These are phyloP conservation scores for Cyrtodaria siliqua DNA, from an alignment of 2,888 invertebrate species.

Conservation along the genomic window DNA sequence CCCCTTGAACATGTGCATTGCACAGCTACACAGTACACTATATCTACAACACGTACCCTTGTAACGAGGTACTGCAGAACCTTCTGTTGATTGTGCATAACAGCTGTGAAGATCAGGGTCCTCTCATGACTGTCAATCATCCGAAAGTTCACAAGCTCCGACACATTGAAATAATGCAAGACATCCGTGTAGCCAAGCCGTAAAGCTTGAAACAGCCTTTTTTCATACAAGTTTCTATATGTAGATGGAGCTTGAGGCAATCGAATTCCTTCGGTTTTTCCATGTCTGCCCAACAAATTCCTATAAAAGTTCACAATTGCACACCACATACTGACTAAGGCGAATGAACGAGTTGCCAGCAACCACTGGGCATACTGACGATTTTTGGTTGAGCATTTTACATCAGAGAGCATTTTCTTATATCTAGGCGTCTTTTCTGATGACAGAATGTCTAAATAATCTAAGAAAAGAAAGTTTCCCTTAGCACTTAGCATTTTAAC, in stretches of 20 bases:
- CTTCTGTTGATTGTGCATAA: conserved; percentile 82
- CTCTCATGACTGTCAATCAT: conserved; percentile 78
- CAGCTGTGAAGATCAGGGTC: conserved; percentile 81
- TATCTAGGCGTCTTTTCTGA: conserved; percentile 80
- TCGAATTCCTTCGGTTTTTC: conserved; percentile 24
- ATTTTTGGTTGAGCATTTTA: conserved; percentile 82
- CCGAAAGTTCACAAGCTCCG: conserved; percentile 73
- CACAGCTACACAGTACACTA: too few species aligned
- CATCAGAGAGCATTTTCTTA: conserved; percentile 82
- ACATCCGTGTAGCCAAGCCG: conserved; percentile 82
- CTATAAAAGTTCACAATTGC: conserved; percentile 84
- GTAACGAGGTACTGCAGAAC: conserved; percentile 80
- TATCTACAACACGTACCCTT: conserved; percentile 71
- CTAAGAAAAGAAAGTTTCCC: conserved; percentile 81
- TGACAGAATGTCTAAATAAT: conserved; percentile 82
- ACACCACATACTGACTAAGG: conserved; percentile 83
- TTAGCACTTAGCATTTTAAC: conserved; percentile 77
- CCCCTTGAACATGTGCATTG: too few species aligned
- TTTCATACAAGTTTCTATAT: conserved; percentile 64
- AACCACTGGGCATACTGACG: conserved; percentile 84
- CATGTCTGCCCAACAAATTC: conserved; percentile 69
- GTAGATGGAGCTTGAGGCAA: conserved; percentile 25
- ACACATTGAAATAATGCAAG: conserved; percentile 81
- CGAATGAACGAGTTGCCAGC: conserved; percentile 83
- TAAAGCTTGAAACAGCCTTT: conserved; percentile 79